Conservation (phyloP, 92 coral and sea anemone species). For the Blastomussa wellsi region DNA sequence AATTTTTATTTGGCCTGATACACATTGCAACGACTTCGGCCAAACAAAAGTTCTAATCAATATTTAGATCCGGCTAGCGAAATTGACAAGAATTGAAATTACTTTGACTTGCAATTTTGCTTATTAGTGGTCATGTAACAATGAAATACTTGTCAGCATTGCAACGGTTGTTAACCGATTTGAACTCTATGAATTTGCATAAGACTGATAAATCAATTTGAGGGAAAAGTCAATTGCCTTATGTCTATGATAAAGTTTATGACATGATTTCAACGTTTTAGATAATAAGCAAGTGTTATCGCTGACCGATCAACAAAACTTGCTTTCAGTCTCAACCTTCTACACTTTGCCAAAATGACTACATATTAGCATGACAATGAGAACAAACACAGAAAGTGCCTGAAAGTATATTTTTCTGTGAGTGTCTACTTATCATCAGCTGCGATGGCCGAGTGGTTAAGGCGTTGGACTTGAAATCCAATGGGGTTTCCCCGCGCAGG, state of each 20-base stretch:
- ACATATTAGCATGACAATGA: neutral
- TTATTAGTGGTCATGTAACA: neutral
- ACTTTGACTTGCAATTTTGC: neutral
- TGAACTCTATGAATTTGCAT: neutral
- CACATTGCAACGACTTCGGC: no score
- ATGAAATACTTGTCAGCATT: neutral
- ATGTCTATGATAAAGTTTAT: neutral
- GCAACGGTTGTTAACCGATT: constrained; percentile 6
- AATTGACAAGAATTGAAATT: neutral
- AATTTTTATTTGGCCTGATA: neutral
- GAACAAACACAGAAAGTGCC: neutral
- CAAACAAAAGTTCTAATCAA: neutral
- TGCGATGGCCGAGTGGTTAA: constrained; percentile 95
- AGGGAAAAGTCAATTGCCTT: neutral
- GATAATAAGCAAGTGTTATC: neutral
- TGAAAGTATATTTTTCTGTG: neutral
- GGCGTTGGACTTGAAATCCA: constrained; percentile 94
- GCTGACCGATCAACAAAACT: neutral
- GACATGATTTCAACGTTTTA: neutral
- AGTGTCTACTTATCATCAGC: neutral
- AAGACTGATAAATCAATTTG: neutral
- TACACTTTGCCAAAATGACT: neutral
- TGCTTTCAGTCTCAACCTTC: neutral
- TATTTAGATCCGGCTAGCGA: neutral
- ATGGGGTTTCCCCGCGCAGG: constrained; percentile 97